Evolutionary conservation across 2,888 invertebrate genomes (phyloP), one percentile per base, ranked within the genome.

Genomic region (Sarcophaga rosellei): DNA sequence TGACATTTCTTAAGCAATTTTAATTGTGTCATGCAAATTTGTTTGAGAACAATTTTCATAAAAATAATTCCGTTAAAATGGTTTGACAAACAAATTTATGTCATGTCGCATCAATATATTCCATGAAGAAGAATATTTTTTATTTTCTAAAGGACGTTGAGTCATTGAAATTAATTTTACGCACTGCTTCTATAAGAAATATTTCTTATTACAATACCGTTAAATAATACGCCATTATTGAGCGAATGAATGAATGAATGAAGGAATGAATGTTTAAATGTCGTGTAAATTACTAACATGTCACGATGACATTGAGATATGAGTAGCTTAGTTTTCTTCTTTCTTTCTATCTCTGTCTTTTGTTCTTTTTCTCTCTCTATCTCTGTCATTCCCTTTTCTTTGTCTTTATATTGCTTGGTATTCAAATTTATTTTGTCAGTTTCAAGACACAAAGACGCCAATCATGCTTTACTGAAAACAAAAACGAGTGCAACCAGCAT

Each of bases 281-380:
- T 23, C 65, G 8, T 65, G 17, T 65, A 35, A 15, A 65, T 65
- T 35, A 65, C 65, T 65, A 15, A 65, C 35, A 65, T 35, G 35
- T 65, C 65, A 35, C n/a, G 65, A 25, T 44, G 65, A 15, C 65
- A 35, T 65, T 35, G 35, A 35, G 4, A 65, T 15, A 6, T 11
- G 20, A 23, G 53, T 15, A 4, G 53, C 17, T 53, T 15, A 0
- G 5, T 53, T 15, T 53, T 53, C 12, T 53, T 17, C 15, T 53
- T 53, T 53, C 8, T 35, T 12, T 53, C 35, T 53, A 1, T 15
- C 4, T 53, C 10, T 47, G 3, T 12, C 47, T 47, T 0, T 15
- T 2, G 4, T 12, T 47, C 47, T 47, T 4, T 47, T 3, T 47
- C 4, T 53, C 1, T 53, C 3, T 53, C 17, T 53, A 1, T 53